Base-by-base conservation (phyloP, 2,888 invertebrate species). In the Sesamia inferens region DNA sequence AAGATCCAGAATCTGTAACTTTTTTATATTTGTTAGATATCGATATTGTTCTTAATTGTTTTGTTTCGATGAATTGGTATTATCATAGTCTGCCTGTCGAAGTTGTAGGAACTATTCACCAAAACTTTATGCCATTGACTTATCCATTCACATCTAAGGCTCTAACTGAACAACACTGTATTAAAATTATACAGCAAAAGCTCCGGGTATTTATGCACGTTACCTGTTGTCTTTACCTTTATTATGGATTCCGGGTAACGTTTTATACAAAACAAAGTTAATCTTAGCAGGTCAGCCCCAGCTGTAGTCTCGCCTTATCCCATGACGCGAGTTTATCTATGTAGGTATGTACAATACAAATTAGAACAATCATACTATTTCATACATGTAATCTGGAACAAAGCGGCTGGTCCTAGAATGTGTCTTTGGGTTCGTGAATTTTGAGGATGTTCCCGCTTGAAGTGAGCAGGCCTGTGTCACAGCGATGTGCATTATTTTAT, bases 71-170 rank as follows among this genome's bases (percentile, higher is more conserved):
- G 66, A 31, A 67, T 76, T 39, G 13, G 19, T 68, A 39, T 39
- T 67, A 47, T 55, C 6, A 19, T 47, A 51, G 19, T 51, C n/a
- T 24, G 19, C 42, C 31, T 39, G 68, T 67, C 47, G 10, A 16
- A 47, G 54, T 68, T 76, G 73, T 55, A 55, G 39, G 73, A 73
- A 73, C 19, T 55, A 39, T 19, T 75, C 16, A 39, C 16, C 5
- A 48, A n/a, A 14, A 59, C 74, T 76, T 76, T 7, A n/a, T 31
- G n/a, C 51, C 31, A 75, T 22, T 39, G 39, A 39, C 39, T 51
- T 75, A 65, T 31, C 22, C 22, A 10, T 13, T 7, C 0, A 10
- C 54, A 70, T 78, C 24, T 42, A 24, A 71, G 13, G 24, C 10
- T n/a, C 14, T 55, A 31, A 6, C 14, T 55, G 19, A 64, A 64